These are phyloP conservation scores for Danaus melanippus DNA, from an alignment of 1,140 invertebrate genomes.

Conservation along the genomic window DNA sequence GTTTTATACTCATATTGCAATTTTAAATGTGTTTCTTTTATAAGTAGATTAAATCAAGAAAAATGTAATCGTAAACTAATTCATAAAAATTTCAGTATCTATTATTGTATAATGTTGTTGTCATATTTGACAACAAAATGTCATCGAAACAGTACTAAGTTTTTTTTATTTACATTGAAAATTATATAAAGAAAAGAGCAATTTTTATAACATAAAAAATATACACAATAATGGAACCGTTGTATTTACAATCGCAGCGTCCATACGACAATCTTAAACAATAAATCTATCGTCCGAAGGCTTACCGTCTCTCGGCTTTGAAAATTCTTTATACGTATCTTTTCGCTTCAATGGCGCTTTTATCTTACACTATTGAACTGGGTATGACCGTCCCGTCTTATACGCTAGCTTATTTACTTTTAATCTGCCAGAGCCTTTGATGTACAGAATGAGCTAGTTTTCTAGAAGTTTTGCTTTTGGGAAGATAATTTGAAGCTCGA, in stretches of 20 bases:
- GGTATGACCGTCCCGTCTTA: constrained; percentile 8
- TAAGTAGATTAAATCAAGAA: too few relatives aligned
- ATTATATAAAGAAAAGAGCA: background rate
- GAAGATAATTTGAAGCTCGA: constrained; percentile 13
- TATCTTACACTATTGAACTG: constrained; percentile 25
- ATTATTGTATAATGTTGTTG: too few relatives aligned
- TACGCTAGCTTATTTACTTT: constrained; percentile 21
- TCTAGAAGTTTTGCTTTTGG: constrained; percentile 8
- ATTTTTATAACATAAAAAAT: too few relatives aligned
- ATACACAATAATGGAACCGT: constrained; percentile 14
- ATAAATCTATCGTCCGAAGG: constrained; percentile 29
- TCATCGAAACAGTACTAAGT: too few relatives aligned
- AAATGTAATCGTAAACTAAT: too few relatives aligned
- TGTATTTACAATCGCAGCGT: constrained; percentile 25
- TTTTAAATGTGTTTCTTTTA: too few relatives aligned
- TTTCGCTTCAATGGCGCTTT: constrained; percentile 27
- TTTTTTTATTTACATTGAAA: background rate
- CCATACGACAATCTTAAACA: constrained; percentile 28
- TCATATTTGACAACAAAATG: background rate
- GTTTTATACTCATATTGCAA: too few relatives aligned
- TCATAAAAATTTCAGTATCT: too few relatives aligned
- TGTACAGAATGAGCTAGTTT: constrained; percentile 17
- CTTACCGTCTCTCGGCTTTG: constrained; percentile 26
- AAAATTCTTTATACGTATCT: constrained; percentile 34
- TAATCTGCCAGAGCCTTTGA: constrained; percentile 21